Conservation (phyloP, 2,113 vertebrate species). For the Gambusia affinis region DNA sequence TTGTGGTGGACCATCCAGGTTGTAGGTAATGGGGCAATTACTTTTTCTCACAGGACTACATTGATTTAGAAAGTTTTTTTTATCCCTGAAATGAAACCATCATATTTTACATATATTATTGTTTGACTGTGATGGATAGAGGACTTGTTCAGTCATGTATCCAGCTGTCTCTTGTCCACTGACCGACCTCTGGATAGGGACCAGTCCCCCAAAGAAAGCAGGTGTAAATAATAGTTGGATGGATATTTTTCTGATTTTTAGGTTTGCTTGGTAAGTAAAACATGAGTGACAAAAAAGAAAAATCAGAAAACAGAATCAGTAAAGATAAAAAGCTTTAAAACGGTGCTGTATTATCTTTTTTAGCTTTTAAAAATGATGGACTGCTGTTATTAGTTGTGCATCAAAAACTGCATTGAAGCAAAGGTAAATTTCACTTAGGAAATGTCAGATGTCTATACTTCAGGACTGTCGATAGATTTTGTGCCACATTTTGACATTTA, state of each 20-base stretch:
- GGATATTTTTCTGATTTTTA: background rate
- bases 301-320: background rate
- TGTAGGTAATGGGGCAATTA: no score
- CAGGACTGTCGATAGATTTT: background rate
- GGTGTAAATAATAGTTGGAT: background rate
- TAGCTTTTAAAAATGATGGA: constrained; percentile 6
- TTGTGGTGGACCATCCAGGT: no score
- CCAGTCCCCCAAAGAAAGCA: no score
- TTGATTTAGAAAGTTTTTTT: no score
- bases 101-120: no score
- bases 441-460: constrained; percentile 1
- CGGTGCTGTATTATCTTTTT: background rate
- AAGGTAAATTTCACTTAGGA: background rate
- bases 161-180: no score
- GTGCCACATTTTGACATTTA: background rate
- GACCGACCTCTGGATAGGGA: no score
- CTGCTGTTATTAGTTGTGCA: background rate
- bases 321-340: background rate
- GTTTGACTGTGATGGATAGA: no score
- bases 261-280: no score
- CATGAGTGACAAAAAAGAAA: background rate
- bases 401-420: constrained; percentile 12
- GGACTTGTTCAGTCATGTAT: no score
- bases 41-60: no score
- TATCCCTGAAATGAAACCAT: no score